A percentile compares a stretch with the other conserved stretches of the same genome.
Conservation (phyloP, 2,797 vertebrate species). For the Morelia viridis region DNA sequence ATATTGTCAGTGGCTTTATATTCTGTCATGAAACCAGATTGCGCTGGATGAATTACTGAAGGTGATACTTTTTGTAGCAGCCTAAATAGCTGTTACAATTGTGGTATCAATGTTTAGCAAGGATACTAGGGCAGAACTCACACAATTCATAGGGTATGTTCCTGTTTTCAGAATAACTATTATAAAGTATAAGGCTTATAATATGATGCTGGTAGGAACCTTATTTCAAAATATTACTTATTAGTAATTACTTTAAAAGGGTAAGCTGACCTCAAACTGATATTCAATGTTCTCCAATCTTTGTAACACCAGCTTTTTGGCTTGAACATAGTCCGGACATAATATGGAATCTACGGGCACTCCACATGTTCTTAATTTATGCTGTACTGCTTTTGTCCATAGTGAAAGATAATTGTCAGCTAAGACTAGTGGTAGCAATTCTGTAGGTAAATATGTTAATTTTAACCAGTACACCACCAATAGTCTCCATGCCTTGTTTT, state of each 20-base stretch:
- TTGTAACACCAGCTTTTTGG: background rate
- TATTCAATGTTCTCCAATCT: background rate
- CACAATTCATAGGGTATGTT: background rate
- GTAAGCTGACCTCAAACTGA: background rate
- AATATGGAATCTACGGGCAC: background rate
- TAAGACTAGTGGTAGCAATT: background rate
- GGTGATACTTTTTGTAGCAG: background rate
- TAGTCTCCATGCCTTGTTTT: background rate
- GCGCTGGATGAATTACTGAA: background rate
- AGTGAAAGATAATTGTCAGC: background rate
- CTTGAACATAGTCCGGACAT: background rate
- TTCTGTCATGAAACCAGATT: background rate
- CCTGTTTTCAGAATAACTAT: background rate
- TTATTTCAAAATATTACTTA: background rate
- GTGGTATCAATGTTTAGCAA: background rate
- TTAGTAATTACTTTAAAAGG: background rate
- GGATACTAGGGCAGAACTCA: background rate
- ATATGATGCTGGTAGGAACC: background rate
- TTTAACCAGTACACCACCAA: background rate
- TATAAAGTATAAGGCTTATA: background rate
- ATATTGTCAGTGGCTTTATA: background rate
- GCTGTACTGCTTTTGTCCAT: background rate
- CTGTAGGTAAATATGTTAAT: background rate
- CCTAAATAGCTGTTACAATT: background rate
- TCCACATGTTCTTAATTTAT: background rate